Base-by-base conservation (phyloP, 2,888 invertebrate species). In the Pyralis farinalis region DNA sequence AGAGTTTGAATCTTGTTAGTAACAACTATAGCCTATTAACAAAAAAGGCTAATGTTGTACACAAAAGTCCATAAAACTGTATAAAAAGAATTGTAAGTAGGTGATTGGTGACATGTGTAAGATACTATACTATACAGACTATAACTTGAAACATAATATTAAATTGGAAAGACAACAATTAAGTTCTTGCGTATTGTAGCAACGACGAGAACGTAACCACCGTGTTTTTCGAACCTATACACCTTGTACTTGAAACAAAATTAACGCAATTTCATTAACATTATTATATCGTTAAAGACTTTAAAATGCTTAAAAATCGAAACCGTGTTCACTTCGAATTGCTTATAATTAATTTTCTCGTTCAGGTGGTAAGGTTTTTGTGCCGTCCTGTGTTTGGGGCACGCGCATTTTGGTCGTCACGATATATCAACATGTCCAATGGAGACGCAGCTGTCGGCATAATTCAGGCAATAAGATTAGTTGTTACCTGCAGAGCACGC, bases 391-490 rank as follows among this genome's bases (percentile, higher is more conserved):
- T 16, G 16, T 16, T 16, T 30, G 25, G 25, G 25, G 25, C 25
- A n/a, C 25, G 25, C 1, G 25, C 25, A 25, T 2, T 25, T 25
- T 7, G 25, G 9, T 9, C 3, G 7, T 9, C 10, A 30, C 6
- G 11, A 11, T 11, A 9, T 10, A 10, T 20, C 27, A n/a, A 12
- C 12, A 31, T 37, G 44, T 47, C 44, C 43, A 42, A 36, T 42
- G 41, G 20, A 1, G 34, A 44, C 42, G 64, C 77, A 77, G 77
- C 64, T 79, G 80, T 63, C 47, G 43, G 40, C 54, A 61, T 59
- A 56, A 59, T 68, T 58, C 53, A 66, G 55, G 65, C 53, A 65
- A 60, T 64, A 67, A 68, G 70, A 71, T 71, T 66, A 70, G 73
- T 51, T 55, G 61, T 58, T 63, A 64, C 56, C 50, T 49, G 59